These are phyloP conservation scores for Chironomus tentans DNA, from an alignment of 2,888 invertebrate genomes.

Conservation along the genomic window DNA sequence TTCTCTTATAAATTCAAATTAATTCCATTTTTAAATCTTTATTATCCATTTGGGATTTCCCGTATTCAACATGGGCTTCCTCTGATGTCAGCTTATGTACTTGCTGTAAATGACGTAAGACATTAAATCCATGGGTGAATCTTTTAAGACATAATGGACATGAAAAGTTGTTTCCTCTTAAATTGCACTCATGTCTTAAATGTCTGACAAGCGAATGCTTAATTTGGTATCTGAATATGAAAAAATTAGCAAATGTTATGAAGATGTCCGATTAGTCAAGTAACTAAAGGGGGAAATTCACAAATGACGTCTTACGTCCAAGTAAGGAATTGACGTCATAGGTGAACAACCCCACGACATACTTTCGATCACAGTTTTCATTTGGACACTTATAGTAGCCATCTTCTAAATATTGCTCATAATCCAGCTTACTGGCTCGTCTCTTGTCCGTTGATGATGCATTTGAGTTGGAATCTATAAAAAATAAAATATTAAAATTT, in stretches of 20 bases:
- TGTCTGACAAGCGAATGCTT: slow-evolving; percentile 28
- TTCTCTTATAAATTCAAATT: neutral
- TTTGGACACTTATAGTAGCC: slow-evolving; percentile 25
- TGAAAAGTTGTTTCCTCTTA: neutral
- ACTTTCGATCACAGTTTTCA: slow-evolving; percentile 27
- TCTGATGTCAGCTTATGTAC: slow-evolving; percentile 26
- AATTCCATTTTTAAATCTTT: neutral
- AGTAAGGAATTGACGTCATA: too few species aligned
- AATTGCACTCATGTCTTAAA: slow-evolving; percentile 28
- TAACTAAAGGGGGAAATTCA: too few species aligned
- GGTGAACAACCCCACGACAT: neutral
- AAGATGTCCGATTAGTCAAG: too few species aligned
- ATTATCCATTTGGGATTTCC: neutral
- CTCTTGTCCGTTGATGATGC: too few species aligned
- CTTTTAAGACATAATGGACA: slow-evolving; percentile 27
- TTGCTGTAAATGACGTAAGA: slow-evolving; percentile 26
- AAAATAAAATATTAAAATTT: too few species aligned
- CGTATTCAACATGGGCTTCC: neutral
- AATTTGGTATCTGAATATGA: slow-evolving; percentile 25
- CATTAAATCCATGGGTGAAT: slow-evolving; percentile 27
- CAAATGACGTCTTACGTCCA: too few species aligned
- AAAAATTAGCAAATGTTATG: neutral
- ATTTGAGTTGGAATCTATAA: too few species aligned
- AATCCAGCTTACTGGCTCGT: neutral
- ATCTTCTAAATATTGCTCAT: neutral